These are phyloP conservation scores for Eonycteris spelaea DNA, from an alignment of 2,113 vertebrate species.

Conservation along the genomic window DNA sequence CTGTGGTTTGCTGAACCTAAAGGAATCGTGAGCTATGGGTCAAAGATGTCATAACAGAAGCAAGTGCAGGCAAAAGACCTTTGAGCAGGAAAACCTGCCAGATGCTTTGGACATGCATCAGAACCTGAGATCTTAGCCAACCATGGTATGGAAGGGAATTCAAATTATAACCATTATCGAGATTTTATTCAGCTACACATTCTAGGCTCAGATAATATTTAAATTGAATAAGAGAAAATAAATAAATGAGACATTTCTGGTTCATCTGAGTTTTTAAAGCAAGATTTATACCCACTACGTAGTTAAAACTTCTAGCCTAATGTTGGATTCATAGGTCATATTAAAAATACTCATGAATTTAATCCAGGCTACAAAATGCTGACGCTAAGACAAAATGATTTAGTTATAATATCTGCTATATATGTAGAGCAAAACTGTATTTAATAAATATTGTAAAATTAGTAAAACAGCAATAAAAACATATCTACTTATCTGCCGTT, in stretches of 20 bases:
- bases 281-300: neutral
- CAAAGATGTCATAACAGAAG: neutral
- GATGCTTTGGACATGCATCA: neutral
- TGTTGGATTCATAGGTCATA: neutral
- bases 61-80: neutral
- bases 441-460: neutral
- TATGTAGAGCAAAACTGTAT: neutral
- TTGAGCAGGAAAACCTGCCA: neutral
- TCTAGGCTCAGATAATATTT: neutral
- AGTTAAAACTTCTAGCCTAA: neutral
- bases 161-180: neutral
- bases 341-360: neutral
- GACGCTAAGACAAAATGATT: neutral
- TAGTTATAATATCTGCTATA: neutral
- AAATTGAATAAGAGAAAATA: neutral
- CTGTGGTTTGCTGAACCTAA: neutral
- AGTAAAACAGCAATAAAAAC: neutral
- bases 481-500: neutral
- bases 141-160: neutral
- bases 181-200: neutral
- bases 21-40: neutral
- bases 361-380: neutral
- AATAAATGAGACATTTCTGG: neutral
- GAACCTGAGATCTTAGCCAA: neutral
- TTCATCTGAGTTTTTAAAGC: neutral